Evolutionary conservation across 2,888 invertebrate species (phyloP).

Genomic region (Scaeva pyrastri): DNA sequence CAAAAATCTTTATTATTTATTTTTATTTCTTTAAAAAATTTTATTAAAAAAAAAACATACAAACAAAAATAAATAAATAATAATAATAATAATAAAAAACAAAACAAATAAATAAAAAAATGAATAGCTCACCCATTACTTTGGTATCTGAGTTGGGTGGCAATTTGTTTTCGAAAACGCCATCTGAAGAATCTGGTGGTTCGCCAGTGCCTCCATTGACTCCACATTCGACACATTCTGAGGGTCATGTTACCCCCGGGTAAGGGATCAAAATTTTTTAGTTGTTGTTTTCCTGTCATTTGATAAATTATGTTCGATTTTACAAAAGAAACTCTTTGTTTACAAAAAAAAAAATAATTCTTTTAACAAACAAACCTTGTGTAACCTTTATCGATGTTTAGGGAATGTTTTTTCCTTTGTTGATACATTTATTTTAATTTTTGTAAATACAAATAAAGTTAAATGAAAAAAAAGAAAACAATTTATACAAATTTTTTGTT

Average conservation of each 20-base stretch:
- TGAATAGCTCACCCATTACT: conserved; percentile 93
- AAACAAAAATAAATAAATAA: conserved; percentile 28
- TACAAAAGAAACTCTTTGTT: conserved; percentile 9
- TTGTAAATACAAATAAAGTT: conserved; percentile 56
- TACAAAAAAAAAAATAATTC: background rate
- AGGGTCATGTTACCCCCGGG: conserved; percentile 85
- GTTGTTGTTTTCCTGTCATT: conserved; percentile 45
- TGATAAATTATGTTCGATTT: conserved; percentile 17
- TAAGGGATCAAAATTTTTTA: conserved; percentile 79
- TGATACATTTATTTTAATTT: conserved; percentile 17
- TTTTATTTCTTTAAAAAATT: conserved; percentile 21
- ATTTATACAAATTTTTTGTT: conserved; percentile 11
- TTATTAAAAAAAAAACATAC: conserved; percentile 25
- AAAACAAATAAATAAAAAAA: conserved; percentile 28
- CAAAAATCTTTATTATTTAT: conserved; percentile 37
- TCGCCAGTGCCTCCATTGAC: conserved; percentile 87
- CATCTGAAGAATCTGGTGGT: conserved; percentile 93
- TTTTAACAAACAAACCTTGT: conserved; percentile 13
- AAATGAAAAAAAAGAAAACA: background rate
- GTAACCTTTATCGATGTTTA: conserved; percentile 67
- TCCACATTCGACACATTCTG: conserved; percentile 85
- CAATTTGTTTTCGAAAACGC: conserved; percentile 96
- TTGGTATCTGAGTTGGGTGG: conserved; percentile 97
- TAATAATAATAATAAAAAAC: background rate
- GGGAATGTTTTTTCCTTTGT: conserved; percentile 55